Conservation (phyloP, 2,113 vertebrate species). For the Platysternon megacephalum region DNA sequence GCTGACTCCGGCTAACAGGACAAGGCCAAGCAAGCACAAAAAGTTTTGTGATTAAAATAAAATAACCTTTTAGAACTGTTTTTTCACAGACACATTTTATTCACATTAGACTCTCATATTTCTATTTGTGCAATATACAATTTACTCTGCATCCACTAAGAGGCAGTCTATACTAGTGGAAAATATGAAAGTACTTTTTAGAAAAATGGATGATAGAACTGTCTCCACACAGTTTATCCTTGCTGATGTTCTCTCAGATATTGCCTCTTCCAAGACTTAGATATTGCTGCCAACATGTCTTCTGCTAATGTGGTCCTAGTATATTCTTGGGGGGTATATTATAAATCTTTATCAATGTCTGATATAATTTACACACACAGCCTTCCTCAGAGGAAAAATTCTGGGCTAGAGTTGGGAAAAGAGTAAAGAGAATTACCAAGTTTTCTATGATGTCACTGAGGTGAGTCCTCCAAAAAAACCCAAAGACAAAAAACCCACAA, state of each 20-base stretch:
- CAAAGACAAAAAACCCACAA: neutral
- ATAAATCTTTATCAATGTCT: neutral
- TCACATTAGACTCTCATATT: neutral
- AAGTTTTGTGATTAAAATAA: neutral
- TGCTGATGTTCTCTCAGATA: neutral
- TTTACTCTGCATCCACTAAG: neutral
- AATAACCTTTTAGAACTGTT: neutral
- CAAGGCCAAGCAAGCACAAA: neutral
- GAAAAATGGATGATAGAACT: neutral
- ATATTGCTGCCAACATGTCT: neutral
- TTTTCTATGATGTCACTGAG: neutral
- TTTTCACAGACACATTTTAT: rapidly evolving
- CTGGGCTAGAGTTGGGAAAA: neutral
- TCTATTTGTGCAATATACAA: neutral
- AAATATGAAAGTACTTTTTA: neutral
- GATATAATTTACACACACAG: neutral
- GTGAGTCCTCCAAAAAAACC: neutral
- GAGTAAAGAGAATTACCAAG: neutral
- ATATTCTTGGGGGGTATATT: neutral
- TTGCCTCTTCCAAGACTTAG: neutral
- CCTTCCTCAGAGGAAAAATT: neutral
- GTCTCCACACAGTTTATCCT: neutral
- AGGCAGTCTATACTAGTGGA: neutral
- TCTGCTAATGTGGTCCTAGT: neutral
- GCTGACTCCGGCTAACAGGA: neutral